Conservation (phyloP, 2,113 vertebrate genomes). For the Ancistrus triradiatus region DNA sequence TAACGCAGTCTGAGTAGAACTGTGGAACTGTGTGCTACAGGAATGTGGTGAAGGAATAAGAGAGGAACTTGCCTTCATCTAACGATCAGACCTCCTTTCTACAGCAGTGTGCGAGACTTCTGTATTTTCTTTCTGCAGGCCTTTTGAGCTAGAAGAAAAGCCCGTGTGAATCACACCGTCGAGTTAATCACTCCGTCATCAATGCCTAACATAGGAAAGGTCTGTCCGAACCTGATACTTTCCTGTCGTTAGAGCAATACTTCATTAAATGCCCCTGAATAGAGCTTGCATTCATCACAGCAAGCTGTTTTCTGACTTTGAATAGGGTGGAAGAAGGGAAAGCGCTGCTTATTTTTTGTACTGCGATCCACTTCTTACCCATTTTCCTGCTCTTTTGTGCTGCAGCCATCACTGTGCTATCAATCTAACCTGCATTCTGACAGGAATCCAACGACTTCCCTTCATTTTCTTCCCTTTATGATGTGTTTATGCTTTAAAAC, state of each 20-base stretch:
- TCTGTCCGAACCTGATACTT: constrained; percentile 7
- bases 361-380: too few species aligned
- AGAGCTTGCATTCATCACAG: neutral
- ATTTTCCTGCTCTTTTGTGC: too few species aligned
- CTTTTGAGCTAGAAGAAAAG: neutral
- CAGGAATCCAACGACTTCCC: too few species aligned
- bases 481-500: too few species aligned
- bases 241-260: neutral
- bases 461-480: too few species aligned
- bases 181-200: constrained; percentile 10
- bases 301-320: too few species aligned
- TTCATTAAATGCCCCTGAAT: constrained; percentile 7
- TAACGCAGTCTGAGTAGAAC: constrained; percentile 1
- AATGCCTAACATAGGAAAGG: neutral
- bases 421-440: too few species aligned
- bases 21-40: neutral
- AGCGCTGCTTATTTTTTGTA: too few species aligned
- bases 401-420: too few species aligned
- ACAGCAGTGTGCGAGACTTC: neutral
- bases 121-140: neutral
- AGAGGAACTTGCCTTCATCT: constrained; percentile 1
- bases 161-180: neutral
- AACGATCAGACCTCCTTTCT: constrained; percentile 4
- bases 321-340: too few species aligned
- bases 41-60: neutral